These are phyloP conservation scores for Poecilia latipinna DNA, from an alignment of 2,113 vertebrate species.

Conservation along the genomic window DNA sequence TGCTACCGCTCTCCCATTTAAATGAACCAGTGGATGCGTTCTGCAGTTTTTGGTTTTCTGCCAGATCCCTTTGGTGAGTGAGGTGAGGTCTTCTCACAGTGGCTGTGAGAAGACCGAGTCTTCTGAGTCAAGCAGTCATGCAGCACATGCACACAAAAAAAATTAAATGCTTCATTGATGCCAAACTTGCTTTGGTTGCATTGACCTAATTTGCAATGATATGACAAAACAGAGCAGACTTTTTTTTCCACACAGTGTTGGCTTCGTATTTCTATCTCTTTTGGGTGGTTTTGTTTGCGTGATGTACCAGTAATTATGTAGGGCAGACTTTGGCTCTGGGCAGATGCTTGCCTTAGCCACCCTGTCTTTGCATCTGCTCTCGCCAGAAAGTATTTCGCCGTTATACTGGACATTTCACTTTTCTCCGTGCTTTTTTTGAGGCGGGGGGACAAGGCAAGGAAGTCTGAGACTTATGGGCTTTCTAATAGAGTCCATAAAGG, in stretches of 20 bases:
- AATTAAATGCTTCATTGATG: conserved; percentile 51
- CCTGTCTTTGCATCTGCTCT: conserved; percentile 48
- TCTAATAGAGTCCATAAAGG: conserved; percentile 15
- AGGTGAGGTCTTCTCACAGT: conserved; percentile 14
- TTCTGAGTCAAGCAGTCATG: conserved; percentile 37
- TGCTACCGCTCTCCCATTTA: conserved; percentile 38
- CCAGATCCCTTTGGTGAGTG: conserved; percentile 47
- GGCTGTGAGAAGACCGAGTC: not conserved
- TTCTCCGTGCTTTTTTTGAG: conserved; percentile 24
- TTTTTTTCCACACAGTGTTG: conserved; percentile 14
- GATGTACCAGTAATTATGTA: conserved; percentile 39
- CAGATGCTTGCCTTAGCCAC: conserved; percentile 59
- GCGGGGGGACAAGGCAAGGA: conserved; percentile 47
- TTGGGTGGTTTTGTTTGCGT: not conserved
- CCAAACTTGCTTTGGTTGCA: conserved; percentile 55
- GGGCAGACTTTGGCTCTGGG: conserved; percentile 47
- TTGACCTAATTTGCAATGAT: conserved; percentile 49
- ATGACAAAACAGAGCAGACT: conserved; percentile 30
- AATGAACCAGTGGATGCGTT: conserved; percentile 40
- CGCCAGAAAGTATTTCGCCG: conserved; percentile 53
- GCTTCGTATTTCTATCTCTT: conserved; percentile 25
- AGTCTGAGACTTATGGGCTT: conserved; percentile 46
- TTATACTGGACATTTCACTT: conserved; percentile 53
- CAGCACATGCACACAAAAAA: conserved; percentile 7
- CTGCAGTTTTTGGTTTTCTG: conserved; percentile 35